These are phyloP conservation scores for Dromas ardeola DNA, from an alignment of 2,113 vertebrate species.

Conservation along the genomic window DNA sequence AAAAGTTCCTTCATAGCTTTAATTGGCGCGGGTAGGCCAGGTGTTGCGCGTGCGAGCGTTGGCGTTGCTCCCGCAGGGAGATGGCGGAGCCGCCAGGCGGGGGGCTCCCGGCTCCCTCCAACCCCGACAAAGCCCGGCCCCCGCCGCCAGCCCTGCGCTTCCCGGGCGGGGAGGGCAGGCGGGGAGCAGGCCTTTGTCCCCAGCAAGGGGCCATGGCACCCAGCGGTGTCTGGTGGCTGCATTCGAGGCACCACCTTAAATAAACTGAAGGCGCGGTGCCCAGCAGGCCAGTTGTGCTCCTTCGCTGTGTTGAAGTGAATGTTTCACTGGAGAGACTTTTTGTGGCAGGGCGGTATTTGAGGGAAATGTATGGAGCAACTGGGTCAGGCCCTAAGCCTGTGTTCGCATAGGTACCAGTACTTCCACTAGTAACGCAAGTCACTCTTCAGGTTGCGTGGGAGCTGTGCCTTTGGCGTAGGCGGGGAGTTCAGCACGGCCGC, in stretches of 20 bases:
- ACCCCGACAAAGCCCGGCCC: neutral
- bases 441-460: rapidly evolving
- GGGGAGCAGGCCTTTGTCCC: neutral
- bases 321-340: neutral
- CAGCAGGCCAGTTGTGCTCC: rapidly evolving
- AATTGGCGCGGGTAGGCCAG: neutral
- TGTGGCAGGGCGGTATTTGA: neutral
- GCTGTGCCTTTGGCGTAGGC: too few relatives aligned
- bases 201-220: rapidly evolving
- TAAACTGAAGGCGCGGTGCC: rapidly evolving
- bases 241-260: rapidly evolving
- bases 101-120: neutral
- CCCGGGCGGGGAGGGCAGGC: too few relatives aligned
- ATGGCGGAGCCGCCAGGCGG: neutral
- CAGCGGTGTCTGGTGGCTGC: rapidly evolving
- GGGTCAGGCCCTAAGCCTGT: rapidly evolving
- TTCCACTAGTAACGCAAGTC: neutral
- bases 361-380: rapidly evolving
- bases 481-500: neutral
- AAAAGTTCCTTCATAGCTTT: neutral
- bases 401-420: rapidly evolving
- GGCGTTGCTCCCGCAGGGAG: neutral
- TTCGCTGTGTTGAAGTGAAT: rapidly evolving
- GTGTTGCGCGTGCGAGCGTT: neutral
- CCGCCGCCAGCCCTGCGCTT: too few relatives aligned